These are phyloP conservation scores for Serranus cabrilla DNA, from an alignment of 2,797 vertebrate genomes.

Conservation along the genomic window DNA sequence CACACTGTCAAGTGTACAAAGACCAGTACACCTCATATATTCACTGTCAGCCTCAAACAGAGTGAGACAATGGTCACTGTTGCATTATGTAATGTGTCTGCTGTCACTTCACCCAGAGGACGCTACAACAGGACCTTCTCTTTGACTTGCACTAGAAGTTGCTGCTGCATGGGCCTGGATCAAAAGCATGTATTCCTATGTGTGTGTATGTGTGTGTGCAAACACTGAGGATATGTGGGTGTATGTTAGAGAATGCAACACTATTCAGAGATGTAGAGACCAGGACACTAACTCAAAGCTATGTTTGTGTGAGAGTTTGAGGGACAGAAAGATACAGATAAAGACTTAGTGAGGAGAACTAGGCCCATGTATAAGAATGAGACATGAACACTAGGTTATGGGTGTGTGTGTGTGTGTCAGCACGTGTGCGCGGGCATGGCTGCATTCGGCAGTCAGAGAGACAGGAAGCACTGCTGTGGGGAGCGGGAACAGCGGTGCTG, in stretches of 20 bases:
- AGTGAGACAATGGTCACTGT: constrained; percentile 69
- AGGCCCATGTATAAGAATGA: constrained; percentile 50
- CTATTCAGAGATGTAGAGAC: constrained; percentile 55
- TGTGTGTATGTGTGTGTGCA: constrained; percentile 42
- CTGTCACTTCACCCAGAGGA: constrained; percentile 73
- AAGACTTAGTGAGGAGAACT: constrained; percentile 64
- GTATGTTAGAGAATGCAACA: constrained; percentile 57
- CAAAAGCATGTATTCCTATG: constrained; percentile 57
- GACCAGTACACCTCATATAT: constrained; percentile 53
- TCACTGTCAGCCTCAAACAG: constrained; percentile 64
- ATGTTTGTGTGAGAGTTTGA: constrained; percentile 50
- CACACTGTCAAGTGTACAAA: constrained; percentile 41
- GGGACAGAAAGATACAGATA: constrained; percentile 65
- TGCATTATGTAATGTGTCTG: constrained; percentile 79
- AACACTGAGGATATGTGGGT: constrained; percentile 47
- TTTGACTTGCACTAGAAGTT: constrained; percentile 63
- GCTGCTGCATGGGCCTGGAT: constrained; percentile 59
- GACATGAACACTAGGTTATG: constrained; percentile 58
- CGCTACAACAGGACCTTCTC: constrained; percentile 53
- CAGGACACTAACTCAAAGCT: constrained; percentile 77
- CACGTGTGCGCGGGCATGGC: constrained; percentile 20
- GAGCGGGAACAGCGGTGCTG: constrained; percentile 80
- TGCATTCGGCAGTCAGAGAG: constrained; percentile 73
- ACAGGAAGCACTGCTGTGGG: constrained; percentile 81
- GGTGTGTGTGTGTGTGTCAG: constrained; percentile 38